These are phyloP conservation scores for Chrysolina oricalcia DNA, from an alignment of 2,888 invertebrate genomes.

Conservation along the genomic window DNA sequence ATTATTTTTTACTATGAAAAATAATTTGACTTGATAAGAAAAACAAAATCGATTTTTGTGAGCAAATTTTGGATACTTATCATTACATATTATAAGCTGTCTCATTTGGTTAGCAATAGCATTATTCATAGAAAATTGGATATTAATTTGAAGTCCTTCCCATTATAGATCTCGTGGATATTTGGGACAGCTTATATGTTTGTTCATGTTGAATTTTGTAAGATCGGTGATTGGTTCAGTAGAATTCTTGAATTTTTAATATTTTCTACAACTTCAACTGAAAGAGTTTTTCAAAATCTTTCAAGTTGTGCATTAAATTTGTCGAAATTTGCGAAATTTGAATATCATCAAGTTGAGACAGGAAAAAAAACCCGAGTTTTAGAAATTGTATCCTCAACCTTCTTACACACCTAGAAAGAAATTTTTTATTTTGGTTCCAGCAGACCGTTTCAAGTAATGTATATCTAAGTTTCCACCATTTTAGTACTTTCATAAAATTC, in stretches of 20 bases:
- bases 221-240: constrained; percentile 59
- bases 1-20: not conserved
- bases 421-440: constrained; percentile 50
- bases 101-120: not conserved
- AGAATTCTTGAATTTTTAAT: constrained; percentile 30
- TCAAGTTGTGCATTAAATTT: constrained; percentile 21
- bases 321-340: constrained; percentile 22
- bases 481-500: not conserved
- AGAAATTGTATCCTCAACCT: constrained; percentile 49
- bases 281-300: constrained; percentile 40
- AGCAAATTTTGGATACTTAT: constrained; percentile 4
- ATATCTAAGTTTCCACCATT: constrained; percentile 8
- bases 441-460: constrained; percentile 46
- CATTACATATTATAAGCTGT: constrained; percentile 2
- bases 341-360: constrained; percentile 37
- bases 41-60: too few species aligned
- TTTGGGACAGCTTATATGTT: constrained; percentile 29
- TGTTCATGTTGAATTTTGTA: constrained; percentile 13
- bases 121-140: not conserved
- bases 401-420: constrained; percentile 49
- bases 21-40: not conserved
- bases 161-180: not conserved
- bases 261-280: constrained; percentile 31
- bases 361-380: constrained; percentile 29
- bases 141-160: not conserved